Base-by-base conservation (phyloP, 2,888 invertebrate species). In the Cataglyphis cursor region DNA sequence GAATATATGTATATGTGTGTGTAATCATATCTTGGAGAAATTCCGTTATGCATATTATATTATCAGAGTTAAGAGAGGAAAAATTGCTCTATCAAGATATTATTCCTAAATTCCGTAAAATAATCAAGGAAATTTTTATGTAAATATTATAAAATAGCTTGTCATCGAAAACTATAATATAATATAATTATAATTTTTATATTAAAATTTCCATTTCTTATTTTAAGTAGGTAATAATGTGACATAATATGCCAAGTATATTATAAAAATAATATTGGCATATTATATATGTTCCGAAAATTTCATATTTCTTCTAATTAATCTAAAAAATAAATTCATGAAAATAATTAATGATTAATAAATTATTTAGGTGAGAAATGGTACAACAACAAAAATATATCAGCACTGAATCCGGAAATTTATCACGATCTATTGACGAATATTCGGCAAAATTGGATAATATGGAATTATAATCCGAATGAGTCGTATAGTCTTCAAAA, bases 401-500 rank as follows among this genome's bases (percentile, higher is more conserved):
- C 90, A 1, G 85, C 86, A 78, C 85, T 81, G 62, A 73, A 90
- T 41, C 10, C 75, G 3, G 18, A 62, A 12, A 62, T 88, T 5
- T 85, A 85, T 85, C 21, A 64, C 2, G 54, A 57, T 28, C 66
- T 89, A 15, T 3, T 91, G 31, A 35, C 38, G 9, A 90, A 91
- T 62, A 85, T 92, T 57, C 83, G 87, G 18, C 76, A 83, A 18
- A 75, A 87, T 62, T 93, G 92, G 93, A 89, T 93, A 41, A 15
- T 89, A n/a, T 66, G 85, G 80, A 82, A 68, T 24, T 54, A 86
- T 18, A 57, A 88, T 70, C 15, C 84, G 5, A 82, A 72, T 24
- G 35, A 38, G 35, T 87, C 91, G 0, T 94, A 94, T 72, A 82
- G 83, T 44, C 90, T 95, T 21, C 66, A 90, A 18, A 62, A 92